A percentile compares a stretch with the other conserved stretches of the same genome.
These are phyloP conservation scores for Drosophila paulistorum DNA, from an alignment of 1,140 invertebrate genomes.

Conservation along the genomic window DNA sequence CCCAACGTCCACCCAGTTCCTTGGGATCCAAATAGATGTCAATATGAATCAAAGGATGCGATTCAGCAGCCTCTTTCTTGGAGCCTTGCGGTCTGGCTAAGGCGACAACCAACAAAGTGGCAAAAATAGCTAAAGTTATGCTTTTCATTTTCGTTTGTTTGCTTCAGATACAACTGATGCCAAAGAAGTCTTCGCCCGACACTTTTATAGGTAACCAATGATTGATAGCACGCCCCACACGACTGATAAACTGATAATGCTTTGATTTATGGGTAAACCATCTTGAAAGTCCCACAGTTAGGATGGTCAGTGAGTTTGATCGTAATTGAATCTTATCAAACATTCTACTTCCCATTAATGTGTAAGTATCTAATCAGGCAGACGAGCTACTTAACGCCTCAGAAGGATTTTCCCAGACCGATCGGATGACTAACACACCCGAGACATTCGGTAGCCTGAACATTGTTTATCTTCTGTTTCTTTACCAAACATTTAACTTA, in stretches of 20 bases:
- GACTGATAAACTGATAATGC: conserved; percentile 7
- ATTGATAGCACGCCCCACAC: conserved; percentile 1
- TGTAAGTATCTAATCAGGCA: conserved; percentile 8
- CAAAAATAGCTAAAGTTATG: conserved; percentile 4
- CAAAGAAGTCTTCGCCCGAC: neutral
- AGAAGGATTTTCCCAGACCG: conserved; percentile 1
- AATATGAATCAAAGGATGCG: neutral
- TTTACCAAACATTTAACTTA: neutral
- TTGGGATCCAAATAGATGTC: conserved; percentile 5
- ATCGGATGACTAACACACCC: neutral
- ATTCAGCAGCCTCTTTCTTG: neutral
- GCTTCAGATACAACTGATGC: conserved; percentile 12
- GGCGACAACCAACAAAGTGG: neutral
- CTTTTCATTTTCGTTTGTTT: conserved; percentile 5
- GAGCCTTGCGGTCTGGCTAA: neutral
- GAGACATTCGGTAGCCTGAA: neutral
- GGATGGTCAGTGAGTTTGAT: conserved; percentile 11
- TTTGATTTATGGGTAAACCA: conserved; percentile 6
- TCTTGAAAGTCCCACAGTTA: conserved; percentile 7
- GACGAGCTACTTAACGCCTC: neutral
- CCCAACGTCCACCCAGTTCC: neutral
- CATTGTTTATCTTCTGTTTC: neutral
- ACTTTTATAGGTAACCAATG: conserved; percentile 1
- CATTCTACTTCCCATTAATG: neutral
- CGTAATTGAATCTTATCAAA: conserved; percentile 7